Percentiles rank a stretch among this genome's conserved stretches.
phyloP scores from a whole-genome alignment of 2,888 invertebrate species.

The Volucella inflata region DNA sequence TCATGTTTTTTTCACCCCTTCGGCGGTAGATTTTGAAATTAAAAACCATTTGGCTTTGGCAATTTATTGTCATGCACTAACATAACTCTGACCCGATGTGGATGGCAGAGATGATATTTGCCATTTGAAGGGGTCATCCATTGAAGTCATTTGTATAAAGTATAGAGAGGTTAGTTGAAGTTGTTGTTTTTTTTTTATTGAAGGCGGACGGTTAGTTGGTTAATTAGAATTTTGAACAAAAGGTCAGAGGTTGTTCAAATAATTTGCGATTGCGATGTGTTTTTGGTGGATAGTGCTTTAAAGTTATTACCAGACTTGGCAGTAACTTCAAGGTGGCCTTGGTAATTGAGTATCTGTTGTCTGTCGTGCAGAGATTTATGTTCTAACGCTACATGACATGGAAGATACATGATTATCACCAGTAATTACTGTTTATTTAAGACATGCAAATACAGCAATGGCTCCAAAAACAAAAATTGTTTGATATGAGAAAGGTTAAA shows the following conservation, averaged over 20 bases:
- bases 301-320: constrained; percentile 1
- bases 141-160: constrained; percentile 7
- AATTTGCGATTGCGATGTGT: constrained; percentile 32
- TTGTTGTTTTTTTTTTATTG: neutral
- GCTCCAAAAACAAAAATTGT: too few relatives aligned
- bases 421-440: neutral
- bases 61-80: constrained; percentile 45
- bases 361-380: constrained; percentile 19
- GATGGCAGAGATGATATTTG: constrained; percentile 28
- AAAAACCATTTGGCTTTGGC: constrained; percentile 41
- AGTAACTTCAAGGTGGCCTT: neutral
- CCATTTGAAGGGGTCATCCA: constrained; percentile 21
- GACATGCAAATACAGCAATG: too few relatives aligned
- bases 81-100: constrained; percentile 9
- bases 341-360: neutral
- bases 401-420: neutral
- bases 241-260: constrained; percentile 40
- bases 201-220: neutral
- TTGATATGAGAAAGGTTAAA: too few relatives aligned
- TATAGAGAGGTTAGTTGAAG: neutral
- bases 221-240: constrained; percentile 26
- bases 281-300: neutral
- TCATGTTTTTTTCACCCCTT: neutral
- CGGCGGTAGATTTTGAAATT: constrained; percentile 20
- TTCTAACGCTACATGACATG: neutral